These are phyloP conservation scores for Notiomystis cincta DNA, from an alignment of 2,113 vertebrate species.

Conservation along the genomic window DNA sequence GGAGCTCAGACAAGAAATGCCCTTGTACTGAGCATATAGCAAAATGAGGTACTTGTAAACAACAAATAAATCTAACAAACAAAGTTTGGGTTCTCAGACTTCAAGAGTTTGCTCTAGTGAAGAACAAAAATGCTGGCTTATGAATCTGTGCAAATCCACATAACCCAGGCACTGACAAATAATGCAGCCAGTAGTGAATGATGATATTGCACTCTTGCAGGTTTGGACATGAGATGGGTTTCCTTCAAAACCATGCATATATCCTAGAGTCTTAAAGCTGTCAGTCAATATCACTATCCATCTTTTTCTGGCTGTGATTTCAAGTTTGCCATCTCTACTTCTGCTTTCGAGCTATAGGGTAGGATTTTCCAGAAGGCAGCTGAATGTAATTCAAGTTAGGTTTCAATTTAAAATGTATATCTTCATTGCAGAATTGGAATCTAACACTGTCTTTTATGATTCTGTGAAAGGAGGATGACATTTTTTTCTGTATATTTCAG, in stretches of 20 bases:
- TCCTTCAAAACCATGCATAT: neutral
- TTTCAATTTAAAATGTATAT: neutral
- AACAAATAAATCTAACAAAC: neutral
- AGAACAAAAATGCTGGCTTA: neutral
- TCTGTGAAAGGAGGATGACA: neutral
- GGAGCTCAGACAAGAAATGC: neutral
- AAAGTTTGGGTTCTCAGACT: accelerated
- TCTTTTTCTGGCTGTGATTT: neutral
- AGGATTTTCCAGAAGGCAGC: neutral
- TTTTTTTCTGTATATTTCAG: neutral
- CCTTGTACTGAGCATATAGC: neutral
- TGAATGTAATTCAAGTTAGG: neutral
- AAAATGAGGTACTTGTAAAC: neutral
- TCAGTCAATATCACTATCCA: neutral
- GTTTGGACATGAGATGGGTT: neutral
- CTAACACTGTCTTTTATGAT: neutral
- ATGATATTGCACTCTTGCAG: neutral
- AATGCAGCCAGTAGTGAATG: neutral
- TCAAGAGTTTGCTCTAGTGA: neutral
- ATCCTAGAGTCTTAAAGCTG: neutral
- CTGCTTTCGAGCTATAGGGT: neutral
- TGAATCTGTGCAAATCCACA: neutral
- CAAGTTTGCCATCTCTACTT: neutral
- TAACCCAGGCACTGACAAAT: neutral
- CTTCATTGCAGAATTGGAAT: neutral